Evolutionary conservation across 35 echinoderm and acorn worm species (phyloP).

Genomic region (Nesometra sesokonis): DNA sequence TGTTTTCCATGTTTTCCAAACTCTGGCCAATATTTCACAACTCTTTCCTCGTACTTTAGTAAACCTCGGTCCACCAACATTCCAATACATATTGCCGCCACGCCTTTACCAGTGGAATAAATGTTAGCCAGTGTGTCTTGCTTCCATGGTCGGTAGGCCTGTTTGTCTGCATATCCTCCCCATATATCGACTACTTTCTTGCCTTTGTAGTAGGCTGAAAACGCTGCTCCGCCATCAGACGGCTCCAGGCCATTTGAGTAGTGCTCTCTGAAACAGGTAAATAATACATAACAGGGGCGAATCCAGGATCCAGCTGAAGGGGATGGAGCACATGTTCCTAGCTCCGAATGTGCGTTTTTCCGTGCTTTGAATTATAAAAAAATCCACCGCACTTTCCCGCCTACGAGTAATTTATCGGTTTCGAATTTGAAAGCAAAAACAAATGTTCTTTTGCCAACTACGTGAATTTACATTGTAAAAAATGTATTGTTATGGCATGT

Average conservation of each 20-base stretch:
- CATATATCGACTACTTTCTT: conserved; percentile 73
- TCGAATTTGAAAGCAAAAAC: too few relatives aligned
- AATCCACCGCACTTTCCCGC: too few relatives aligned
- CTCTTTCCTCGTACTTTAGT: conserved; percentile 26
- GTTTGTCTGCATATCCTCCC: conserved; percentile 64
- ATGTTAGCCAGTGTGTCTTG: conserved; percentile 44
- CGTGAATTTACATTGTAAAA: too few relatives aligned
- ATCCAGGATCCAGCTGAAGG: too few relatives aligned
- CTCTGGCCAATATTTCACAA: conserved; percentile 59
- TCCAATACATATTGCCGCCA: conserved; percentile 1
- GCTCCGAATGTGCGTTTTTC: too few relatives aligned
- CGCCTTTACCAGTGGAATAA: conserved; percentile 57
- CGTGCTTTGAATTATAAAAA: too few relatives aligned
- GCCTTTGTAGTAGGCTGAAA: conserved; percentile 58
- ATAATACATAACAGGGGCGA: too few relatives aligned
- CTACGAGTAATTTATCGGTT: too few relatives aligned
- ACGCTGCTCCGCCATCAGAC: conserved; percentile 44
- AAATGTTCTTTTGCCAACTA: too few relatives aligned
- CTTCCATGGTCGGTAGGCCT: conserved; percentile 42
- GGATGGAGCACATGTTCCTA: too few relatives aligned
- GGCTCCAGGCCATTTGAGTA: conserved; percentile 38
- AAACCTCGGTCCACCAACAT: conserved; percentile 31
- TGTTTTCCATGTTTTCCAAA: conserved; percentile 66
- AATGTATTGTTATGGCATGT: too few relatives aligned
- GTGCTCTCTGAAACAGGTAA: conserved; percentile 52